Evolutionary conservation across 2,797 vertebrate species (phyloP), one percentile per base, ranked within the genome.

Genomic region (Acipenser transmontanus): DNA sequence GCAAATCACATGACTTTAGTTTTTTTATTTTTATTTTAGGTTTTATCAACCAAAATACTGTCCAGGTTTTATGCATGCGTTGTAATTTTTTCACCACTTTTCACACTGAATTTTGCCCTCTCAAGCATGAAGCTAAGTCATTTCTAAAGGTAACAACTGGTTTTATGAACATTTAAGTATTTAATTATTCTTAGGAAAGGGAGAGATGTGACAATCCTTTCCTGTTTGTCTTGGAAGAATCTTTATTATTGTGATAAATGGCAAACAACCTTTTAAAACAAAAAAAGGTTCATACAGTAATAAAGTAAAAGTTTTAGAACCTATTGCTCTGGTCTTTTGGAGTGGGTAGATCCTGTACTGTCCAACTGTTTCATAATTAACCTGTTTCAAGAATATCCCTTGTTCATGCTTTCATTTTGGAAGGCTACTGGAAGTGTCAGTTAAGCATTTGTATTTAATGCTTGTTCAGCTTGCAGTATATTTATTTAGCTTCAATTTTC

Each of bases 211-310:
- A 34, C 34, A 4, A 4, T 34, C 34, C 34, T 34, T 34, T 34
- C 34, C 34, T 34, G 4, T 34, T 34, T 34, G 34, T 34, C 34
- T 34, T 74, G 82, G 81, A 65, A 66, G 14, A 67, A 4, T 50
- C 63, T 52, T 68, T 61, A 73, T 72, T 75, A 63, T 81, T 79
- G 66, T 56, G 77, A 50, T 54, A 66, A 63, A 68, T 71, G 63
- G 2, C 68, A 67, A 59, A 68, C n/a, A 60, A 70, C 51, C 68
- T 4, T 34, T 34, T 34, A 34, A 34, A 34, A 34, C 34, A 34
- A 34, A 34, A 34, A 34, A 34, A 34, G 34, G 4, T 34, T 34
- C 4, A 3, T 34, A 34, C 34, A 34, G 34, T 34, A 34, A 34
- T 34, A 34, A 34, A 34, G 34, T 34, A 34, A 34, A 34, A 34